Base-by-base conservation (phyloP, 2,113 vertebrate species). In the Calonectris borealis region DNA sequence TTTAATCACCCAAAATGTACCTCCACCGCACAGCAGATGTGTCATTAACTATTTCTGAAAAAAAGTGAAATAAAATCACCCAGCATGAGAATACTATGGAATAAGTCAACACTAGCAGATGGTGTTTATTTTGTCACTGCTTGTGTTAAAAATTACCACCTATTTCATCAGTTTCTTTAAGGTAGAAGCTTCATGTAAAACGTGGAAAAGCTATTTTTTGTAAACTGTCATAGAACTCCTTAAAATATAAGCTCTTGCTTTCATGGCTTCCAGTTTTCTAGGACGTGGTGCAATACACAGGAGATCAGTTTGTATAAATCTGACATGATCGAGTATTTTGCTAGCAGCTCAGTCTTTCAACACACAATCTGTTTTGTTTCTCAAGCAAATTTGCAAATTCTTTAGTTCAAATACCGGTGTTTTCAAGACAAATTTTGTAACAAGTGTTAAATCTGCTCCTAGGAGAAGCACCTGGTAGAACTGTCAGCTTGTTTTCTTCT, bases 121-220 rank as follows among this genome's bases (percentile, higher is more conserved):
- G 99, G 99, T 99, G 99, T 99, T 99, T 99, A 99, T 98, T 98
- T 99, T 98, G 98, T 98, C 98, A 98, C 98, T 70, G 96, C 98
- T 98, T 97, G 95, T 97, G 98, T 98, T 99, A 97, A 98, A 98
- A 98, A 98, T 98, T 98, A 97, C 98, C 98, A 99, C 98, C 96
- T 98, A 97, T 98, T 97, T 96, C 96, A 97, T 97, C 96, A 97
- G 95, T 94, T 98, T 95, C 97, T 97, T 98, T 97, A 98, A 98
- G 98, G 98, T 98, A 96, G 97, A 98, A 96, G 97, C 94, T 96
- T 98, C 98, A 97, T 94, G 88, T 90, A 96, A 97, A 96, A 98
- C 95, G 68, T 82, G 85, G 95, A 98, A 97, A 97, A 96, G 88
- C 60, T 95, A 48, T 54, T 97, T 97, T 98, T 98, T 89, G 93